These are phyloP conservation scores for Dicerorhinus sumatrensis DNA, from an alignment of 2,113 vertebrate genomes.

Conservation along the genomic window DNA sequence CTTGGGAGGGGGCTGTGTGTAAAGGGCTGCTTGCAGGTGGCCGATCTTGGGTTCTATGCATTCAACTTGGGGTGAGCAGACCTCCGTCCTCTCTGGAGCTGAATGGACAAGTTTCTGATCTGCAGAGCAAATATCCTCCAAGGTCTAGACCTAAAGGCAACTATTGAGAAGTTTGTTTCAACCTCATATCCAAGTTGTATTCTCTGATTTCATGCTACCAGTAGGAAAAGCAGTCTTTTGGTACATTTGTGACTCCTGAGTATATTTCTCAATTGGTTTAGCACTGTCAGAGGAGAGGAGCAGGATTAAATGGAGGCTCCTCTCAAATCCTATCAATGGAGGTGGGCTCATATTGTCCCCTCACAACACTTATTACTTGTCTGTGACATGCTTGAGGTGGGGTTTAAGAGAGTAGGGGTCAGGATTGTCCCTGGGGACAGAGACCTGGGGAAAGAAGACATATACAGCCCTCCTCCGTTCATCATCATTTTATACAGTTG, in stretches of 20 bases:
- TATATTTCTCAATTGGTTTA: not conserved
- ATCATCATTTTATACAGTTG: not conserved
- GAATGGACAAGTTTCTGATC: not conserved
- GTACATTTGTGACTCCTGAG: not conserved
- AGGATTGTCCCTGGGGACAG: not conserved
- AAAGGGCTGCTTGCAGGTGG: not conserved
- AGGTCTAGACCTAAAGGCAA: not conserved
- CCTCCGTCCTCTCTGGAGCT: not conserved
- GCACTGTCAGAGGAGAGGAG: not conserved
- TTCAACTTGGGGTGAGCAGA: not conserved
- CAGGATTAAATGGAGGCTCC: not conserved
- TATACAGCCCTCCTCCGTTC: not conserved
- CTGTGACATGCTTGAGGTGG: not conserved
- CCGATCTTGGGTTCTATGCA: not conserved
- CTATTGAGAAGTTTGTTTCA: not conserved
- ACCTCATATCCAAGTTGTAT: not conserved
- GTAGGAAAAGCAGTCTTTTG: not conserved
- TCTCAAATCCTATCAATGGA: not conserved
- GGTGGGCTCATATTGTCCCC: rapidly evolving
- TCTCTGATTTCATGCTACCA: not conserved
- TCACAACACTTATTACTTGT: not conserved
- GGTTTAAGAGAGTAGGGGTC: not conserved
- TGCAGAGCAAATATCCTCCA: not conserved
- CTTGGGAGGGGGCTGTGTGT: not conserved
- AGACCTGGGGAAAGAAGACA: not conserved